A percentile compares a stretch with the other conserved stretches of the same genome.
phyloP scores from a whole-genome alignment of 2,113 vertebrate genomes.

The Sphyrna mokarran region DNA sequence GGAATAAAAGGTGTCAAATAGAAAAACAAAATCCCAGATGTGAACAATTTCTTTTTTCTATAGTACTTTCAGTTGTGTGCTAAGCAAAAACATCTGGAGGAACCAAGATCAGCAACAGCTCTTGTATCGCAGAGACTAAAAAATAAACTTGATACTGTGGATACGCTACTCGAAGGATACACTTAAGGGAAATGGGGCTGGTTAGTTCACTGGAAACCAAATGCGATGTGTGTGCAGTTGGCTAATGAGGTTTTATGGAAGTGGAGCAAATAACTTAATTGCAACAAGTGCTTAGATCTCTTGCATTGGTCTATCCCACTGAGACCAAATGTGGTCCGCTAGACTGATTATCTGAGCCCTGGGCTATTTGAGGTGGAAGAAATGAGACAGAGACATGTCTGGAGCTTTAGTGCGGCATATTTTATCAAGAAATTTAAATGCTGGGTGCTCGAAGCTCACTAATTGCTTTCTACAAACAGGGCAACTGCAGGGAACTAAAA shows the following conservation, averaged over 20 bases:
- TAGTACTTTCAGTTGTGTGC: background rate
- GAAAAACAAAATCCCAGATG: background rate
- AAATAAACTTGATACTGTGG: background rate
- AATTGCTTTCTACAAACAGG: background rate
- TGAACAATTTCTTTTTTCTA: background rate
- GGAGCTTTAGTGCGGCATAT: background rate
- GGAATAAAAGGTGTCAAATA: background rate
- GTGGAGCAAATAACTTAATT: background rate
- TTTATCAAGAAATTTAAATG: background rate
- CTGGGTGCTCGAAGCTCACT: background rate
- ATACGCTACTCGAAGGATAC: background rate
- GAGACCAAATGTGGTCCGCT: background rate
- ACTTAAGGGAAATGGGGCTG: background rate
- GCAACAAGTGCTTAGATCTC: background rate
- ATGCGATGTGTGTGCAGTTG: background rate
- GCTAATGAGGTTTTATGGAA: background rate
- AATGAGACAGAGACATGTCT: background rate
- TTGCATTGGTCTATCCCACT: background rate
- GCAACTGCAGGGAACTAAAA: background rate
- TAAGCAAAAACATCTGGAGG: background rate
- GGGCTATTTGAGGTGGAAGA: background rate
- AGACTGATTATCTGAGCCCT: background rate
- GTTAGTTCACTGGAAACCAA: background rate
- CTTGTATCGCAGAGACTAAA: background rate
- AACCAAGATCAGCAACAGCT: background rate